Evolutionary conservation across 2,113 vertebrate genomes (phyloP), one percentile per base, ranked within the genome.

Genomic region (Sphaerodactylus townsendi): DNA sequence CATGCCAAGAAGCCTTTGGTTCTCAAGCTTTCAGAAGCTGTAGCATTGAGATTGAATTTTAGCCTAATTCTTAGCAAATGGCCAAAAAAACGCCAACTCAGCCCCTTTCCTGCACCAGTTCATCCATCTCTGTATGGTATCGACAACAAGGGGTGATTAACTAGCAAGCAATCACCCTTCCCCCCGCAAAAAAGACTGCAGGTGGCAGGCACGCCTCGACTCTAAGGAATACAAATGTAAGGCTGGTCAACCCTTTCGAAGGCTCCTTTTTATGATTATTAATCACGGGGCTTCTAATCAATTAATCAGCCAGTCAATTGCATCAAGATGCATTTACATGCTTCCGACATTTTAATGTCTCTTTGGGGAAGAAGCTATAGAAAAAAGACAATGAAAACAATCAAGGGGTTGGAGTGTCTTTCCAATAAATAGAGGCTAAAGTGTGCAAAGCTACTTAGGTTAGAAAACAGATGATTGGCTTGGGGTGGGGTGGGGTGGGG

Each of bases 71-170:
- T 71, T 72, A 46, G 62, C 56, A 74, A 59, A 75, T 62, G 79
- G 68, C 56, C 14, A n/a, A 7, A 53, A 46, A 53, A 70, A 33
- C 7, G 11, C 72, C 50, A 77, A 28, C 14, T 46, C 56, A 4
- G 64, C 72, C 50, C 41, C 53, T n/a, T 73, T 11, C 1, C 77
- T 81, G 73, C 65, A 56, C 35, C 41, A 37, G 80, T 78, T 76
- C 35, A 30, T 86, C 75, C 86, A 7, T 86, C 88, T 82, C 70
- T 87, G 90, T 87, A 76, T 62, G 6, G 59, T 85, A 89, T 82
- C 23, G 68, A 82, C 92, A 94, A 76, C 83, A 70, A 9, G 5
- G 33, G 13, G 79, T 86, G 92, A 92, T 91, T 77, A 80, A 89
- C 28, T 10, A 39, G 50, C 81, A 66, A 14, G 69, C 81, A 17